Evolutionary conservation across 2,888 invertebrate species (phyloP), one percentile per base, ranked within the genome.

Genomic region (Amiota mariae): DNA sequence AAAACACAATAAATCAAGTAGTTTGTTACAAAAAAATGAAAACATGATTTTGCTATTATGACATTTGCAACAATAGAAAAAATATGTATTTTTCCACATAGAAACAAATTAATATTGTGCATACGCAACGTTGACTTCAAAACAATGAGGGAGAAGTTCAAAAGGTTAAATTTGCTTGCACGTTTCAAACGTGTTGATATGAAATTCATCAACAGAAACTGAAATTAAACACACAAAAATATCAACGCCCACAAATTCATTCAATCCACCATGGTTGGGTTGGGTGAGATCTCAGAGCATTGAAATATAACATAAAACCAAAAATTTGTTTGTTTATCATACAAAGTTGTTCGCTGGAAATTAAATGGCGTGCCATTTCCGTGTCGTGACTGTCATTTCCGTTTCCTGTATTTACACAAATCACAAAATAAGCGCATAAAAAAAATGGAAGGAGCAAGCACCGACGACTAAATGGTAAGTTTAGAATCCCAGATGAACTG

Each of bases 361-460:
- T 84, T 85, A 84, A 84, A 84, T 85, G 83, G 86, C 85, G 86
- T 84, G 83, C 83, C 83, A 84, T 84, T 84, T 84, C 83, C 83
- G 86, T 84, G 86, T 85, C 86, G 83, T 84, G 83, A 85, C 83
- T 81, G 83, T 85, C 86, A 84, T 84, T 84, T 84, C 83, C 83
- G 83, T 73, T 85, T 84, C 83, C 83, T 85, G 83, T 84, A 84
- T 84, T 84, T 84, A 85, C 85, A 85, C 85, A 83, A 83, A 83
- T 83, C 82, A 83, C 82, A 83, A 83, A 83, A 86, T 83, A 82
- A 85, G 84, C 82, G 78, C 79, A 84, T 47, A 18, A 67, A 76
- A 20, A 73, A 70, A 71, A 76, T 59, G 10, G 57, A 4, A 59
- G 10, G 59, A 15, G 20, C 11, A 36, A 36, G 8, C 36, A 6